A percentile compares a stretch with the other conserved stretches of the same genome.
Conservation (phyloP, 2,113 vertebrate species). For the Nothobranchius kuhntae region DNA sequence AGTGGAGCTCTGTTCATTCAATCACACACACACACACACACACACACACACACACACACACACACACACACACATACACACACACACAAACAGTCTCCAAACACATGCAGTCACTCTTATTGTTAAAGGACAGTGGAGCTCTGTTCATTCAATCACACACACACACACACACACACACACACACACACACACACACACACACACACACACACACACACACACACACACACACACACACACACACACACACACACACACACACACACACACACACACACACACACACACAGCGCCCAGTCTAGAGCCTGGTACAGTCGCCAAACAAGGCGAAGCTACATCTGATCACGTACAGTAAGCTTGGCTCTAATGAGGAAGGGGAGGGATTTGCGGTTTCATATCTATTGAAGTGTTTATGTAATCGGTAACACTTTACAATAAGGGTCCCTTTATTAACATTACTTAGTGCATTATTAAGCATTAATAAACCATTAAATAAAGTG, state of each 20-base stretch:
- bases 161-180: neutral
- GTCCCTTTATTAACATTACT: no score
- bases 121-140: slow-evolving; percentile 67
- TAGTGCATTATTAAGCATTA: no score
- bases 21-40: slow-evolving; percentile 1
- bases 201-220: slow-evolving; percentile 16
- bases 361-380: slow-evolving; percentile 33
- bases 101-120: slow-evolving; percentile 65
- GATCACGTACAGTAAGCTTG: slow-evolving; percentile 17
- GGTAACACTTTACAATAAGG: no score
- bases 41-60: no score
- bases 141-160: slow-evolving; percentile 49
- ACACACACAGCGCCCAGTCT: slow-evolving; percentile 39
- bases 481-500: no score
- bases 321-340: slow-evolving; percentile 47
- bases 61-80: neutral
- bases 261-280: no score
- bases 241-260: no score
- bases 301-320: slow-evolving; percentile 57
- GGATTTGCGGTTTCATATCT: slow-evolving; percentile 8
- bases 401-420: slow-evolving; percentile 21
- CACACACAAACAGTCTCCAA: slow-evolving; percentile 39
- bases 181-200: no score
- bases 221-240: neutral
- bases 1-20: slow-evolving; percentile 64